Evolutionary conservation across 2,888 invertebrate genomes (phyloP).

Genomic region (Cordilura impudica): DNA sequence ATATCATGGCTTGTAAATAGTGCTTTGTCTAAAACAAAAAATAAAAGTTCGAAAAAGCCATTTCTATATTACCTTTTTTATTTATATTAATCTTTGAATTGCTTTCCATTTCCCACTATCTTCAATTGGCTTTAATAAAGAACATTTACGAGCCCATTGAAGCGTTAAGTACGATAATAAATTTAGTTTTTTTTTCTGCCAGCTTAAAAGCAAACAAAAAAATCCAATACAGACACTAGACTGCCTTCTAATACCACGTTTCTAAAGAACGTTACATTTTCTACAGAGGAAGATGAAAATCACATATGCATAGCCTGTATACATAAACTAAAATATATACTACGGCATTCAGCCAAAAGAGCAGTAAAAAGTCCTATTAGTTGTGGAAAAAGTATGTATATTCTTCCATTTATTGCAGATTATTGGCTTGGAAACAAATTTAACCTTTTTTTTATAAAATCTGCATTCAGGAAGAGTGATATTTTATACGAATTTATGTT

Average conservation of each 20-base stretch:
- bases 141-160: constrained; percentile 48
- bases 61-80: background rate
- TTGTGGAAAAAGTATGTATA: background rate
- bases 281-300: no score
- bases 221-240: background rate
- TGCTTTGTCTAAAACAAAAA: no score
- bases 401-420: no score
- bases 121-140: constrained; percentile 44
- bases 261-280: no score
- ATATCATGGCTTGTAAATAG: no score
- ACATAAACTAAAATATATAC: constrained; percentile 27
- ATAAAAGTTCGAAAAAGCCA: no score
- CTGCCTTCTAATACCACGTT: background rate
- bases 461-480: no score
- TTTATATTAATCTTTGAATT: constrained; percentile 30
- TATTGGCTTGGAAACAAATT: no score
- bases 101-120: constrained; percentile 31
- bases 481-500: no score
- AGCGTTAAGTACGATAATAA: constrained; percentile 53
- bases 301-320: background rate
- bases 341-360: constrained; percentile 36
- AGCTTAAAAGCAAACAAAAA: background rate
- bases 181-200: constrained; percentile 46
- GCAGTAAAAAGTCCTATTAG: constrained; percentile 43
- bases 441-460: no score